A percentile compares a stretch with the other conserved stretches of the same genome.
phyloP scores from a whole-genome alignment of 2,113 vertebrate species.

The Ailurus styani region DNA sequence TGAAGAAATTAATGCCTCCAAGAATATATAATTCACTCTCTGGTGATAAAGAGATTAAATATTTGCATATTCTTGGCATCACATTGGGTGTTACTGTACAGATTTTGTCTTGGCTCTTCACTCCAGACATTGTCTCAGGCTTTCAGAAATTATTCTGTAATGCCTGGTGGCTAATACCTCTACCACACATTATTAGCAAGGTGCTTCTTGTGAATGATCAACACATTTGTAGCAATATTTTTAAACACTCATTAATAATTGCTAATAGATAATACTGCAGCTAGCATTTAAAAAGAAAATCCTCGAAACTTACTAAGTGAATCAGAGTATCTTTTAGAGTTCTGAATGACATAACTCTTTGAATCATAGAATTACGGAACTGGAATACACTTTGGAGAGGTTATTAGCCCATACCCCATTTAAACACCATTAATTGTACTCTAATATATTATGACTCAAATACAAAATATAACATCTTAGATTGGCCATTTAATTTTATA shows the following conservation, averaged over 20 bases:
- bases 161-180: background rate
- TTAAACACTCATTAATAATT: background rate
- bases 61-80: constrained; percentile 16
- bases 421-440: background rate
- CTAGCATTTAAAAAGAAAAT: background rate
- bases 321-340: background rate
- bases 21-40: background rate
- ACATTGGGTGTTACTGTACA: background rate
- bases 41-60: constrained; percentile 18
- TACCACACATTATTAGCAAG: background rate
- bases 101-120: background rate
- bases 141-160: background rate
- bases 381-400: background rate
- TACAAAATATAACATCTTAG: background rate
- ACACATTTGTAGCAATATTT: background rate
- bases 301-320: background rate
- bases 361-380: background rate
- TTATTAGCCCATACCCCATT: background rate
- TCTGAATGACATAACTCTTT: background rate
- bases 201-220: background rate
- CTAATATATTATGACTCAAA: background rate
- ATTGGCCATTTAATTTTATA: background rate
- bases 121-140: background rate
- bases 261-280: background rate
- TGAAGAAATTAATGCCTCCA: background rate